These are phyloP conservation scores for Piscicola geometra DNA, from an alignment of 2,888 invertebrate genomes.

Conservation along the genomic window DNA sequence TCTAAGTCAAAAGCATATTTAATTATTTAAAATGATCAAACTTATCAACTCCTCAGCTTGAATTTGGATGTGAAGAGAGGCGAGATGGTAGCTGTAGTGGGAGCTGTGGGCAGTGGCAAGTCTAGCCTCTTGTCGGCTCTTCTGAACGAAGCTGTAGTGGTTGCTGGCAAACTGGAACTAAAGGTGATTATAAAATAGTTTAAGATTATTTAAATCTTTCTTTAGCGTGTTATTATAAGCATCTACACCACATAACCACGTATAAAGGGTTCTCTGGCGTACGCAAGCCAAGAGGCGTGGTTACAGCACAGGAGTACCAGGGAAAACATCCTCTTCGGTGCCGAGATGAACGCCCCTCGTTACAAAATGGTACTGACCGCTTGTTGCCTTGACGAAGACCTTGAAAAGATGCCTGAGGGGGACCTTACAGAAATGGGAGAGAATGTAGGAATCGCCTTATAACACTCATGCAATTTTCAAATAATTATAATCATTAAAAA, in stretches of 20 bases:
- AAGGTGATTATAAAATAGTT: constrained; percentile 10
- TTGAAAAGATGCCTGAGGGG: constrained; percentile 3
- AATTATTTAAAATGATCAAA: no score
- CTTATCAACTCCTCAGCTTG: no score
- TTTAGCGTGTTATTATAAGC: no score
- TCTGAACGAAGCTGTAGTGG: background rate
- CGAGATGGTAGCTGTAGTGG: constrained; percentile 27
- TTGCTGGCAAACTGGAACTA: background rate
- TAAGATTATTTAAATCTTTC: no score
- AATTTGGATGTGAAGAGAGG: constrained; percentile 16
- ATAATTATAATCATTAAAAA: no score
- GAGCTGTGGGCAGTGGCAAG: constrained; percentile 24
- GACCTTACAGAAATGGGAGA: constrained; percentile 27
- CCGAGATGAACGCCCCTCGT: constrained; percentile 8
- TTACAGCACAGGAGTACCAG: constrained; percentile 17
- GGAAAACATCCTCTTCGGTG: constrained; percentile 28
- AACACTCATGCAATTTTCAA: no score
- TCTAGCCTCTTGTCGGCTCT: constrained; percentile 10
- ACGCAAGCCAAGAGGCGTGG: constrained; percentile 28
- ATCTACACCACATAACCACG: no score
- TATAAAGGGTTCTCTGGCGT: constrained; percentile 12
- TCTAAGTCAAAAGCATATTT: no score
- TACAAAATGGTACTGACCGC: constrained; percentile 19
- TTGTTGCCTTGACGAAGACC: constrained; percentile 7
- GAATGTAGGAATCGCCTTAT: background rate